Conservation (phyloP, 1,140 invertebrate genomes). For the Charaxes varanes region DNA sequence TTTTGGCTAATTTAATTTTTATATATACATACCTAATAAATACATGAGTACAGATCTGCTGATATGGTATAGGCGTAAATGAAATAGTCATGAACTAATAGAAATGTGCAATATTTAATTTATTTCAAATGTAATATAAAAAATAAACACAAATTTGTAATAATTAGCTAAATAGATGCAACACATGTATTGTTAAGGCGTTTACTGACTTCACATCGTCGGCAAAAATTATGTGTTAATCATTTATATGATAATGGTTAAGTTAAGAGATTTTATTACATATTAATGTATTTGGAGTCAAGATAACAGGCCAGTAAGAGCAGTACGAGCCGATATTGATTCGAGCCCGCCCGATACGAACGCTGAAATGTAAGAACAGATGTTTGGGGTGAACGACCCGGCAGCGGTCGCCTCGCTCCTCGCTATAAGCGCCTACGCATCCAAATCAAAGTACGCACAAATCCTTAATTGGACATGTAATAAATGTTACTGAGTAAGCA, state of each 20-base stretch:
- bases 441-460: conserved; percentile 27
- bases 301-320: conserved; percentile 41
- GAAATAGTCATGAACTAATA: too few relatives aligned
- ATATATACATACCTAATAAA: too few relatives aligned
- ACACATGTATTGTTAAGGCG: too few relatives aligned
- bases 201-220: too few relatives aligned
- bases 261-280: conserved; percentile 17
- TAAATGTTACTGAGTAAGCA: conserved; percentile 12
- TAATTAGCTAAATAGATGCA: too few relatives aligned
- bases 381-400: conserved; percentile 61
- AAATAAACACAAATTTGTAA: too few relatives aligned
- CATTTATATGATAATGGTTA: conserved; percentile 15
- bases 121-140: too few relatives aligned
- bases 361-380: conserved; percentile 65
- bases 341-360: conserved; percentile 42
- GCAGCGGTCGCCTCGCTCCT: conserved; percentile 28
- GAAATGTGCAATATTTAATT: too few relatives aligned
- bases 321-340: conserved; percentile 34
- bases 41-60: too few relatives aligned
- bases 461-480: conserved; percentile 26
- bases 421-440: conserved; percentile 39
- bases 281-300: conserved; percentile 20
- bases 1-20: too few relatives aligned
- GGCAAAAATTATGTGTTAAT: conserved; percentile 14
- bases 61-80: too few relatives aligned